Conservation (phyloP, 2,888 invertebrate species). For the Ectemnius lituratus region DNA sequence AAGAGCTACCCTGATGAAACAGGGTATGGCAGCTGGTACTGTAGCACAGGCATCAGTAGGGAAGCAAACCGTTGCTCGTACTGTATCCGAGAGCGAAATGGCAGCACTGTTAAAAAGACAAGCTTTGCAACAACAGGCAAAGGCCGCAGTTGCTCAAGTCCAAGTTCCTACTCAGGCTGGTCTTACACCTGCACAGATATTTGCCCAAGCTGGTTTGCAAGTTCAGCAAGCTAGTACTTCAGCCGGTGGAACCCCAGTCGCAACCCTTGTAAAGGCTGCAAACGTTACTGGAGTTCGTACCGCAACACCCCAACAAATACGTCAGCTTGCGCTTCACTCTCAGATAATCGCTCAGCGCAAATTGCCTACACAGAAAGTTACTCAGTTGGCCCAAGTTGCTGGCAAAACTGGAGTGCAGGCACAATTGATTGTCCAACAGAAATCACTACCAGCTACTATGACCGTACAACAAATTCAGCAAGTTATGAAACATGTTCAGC, state of each 20-base stretch:
- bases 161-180: slow-evolving; percentile 72
- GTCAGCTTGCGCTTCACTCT: slow-evolving; percentile 83
- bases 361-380: slow-evolving; percentile 81
- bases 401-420: slow-evolving; percentile 80
- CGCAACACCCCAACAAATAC: slow-evolving; percentile 83
- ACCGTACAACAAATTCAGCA: slow-evolving; percentile 88
- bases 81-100: slow-evolving; percentile 82
- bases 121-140: slow-evolving; percentile 74
- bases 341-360: slow-evolving; percentile 81
- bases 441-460: slow-evolving; percentile 82
- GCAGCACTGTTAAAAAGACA: slow-evolving; percentile 81
- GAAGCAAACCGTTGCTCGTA: slow-evolving; percentile 78
- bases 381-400: slow-evolving; percentile 80
- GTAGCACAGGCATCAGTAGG: slow-evolving; percentile 61
- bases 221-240: slow-evolving; percentile 80
- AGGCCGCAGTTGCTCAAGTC: slow-evolving; percentile 74
- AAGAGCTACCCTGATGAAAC: slow-evolving; percentile 72
- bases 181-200: slow-evolving; percentile 79
- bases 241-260: slow-evolving; percentile 79
- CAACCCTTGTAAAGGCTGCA: slow-evolving; percentile 83
- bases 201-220: slow-evolving; percentile 80
- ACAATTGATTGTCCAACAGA: slow-evolving; percentile 86
- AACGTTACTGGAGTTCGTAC: slow-evolving; percentile 79
- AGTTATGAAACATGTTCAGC: slow-evolving; percentile 83
- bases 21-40: slow-evolving; percentile 56